phyloP scores from a whole-genome alignment of 2,113 vertebrate species.

The Neodon shergylaensis region DNA sequence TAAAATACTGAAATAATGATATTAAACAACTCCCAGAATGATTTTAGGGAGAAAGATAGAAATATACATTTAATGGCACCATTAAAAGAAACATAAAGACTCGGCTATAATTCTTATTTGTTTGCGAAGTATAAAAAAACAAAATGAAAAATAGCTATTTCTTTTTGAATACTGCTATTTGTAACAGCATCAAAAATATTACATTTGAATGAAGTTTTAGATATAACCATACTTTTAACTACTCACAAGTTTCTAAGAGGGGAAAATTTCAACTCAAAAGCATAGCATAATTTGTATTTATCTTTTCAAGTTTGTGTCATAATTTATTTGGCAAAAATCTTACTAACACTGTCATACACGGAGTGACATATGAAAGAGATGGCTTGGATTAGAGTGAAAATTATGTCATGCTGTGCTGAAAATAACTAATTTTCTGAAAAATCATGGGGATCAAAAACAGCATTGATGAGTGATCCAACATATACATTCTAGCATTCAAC shows the following conservation, averaged over 20 bases:
- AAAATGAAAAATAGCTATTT: neutral
- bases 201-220: neutral
- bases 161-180: neutral
- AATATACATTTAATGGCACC: neutral
- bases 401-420: slow-evolving; percentile 52
- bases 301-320: neutral
- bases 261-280: neutral
- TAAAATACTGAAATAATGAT: slow-evolving; percentile 5
- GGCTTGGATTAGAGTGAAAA: slow-evolving; percentile 55
- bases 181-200: neutral
- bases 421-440: slow-evolving; percentile 64
- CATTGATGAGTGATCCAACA: slow-evolving; percentile 44
- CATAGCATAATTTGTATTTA: slow-evolving; percentile 47
- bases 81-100: neutral
- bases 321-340: slow-evolving; percentile 17
- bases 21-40: slow-evolving; percentile 23
- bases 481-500: neutral
- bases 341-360: slow-evolving; percentile 35
- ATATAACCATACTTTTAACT: neutral
- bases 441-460: slow-evolving; percentile 48
- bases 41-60: neutral
- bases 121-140: neutral
- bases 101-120: neutral
- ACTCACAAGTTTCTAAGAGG: neutral
- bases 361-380: neutral